Evolutionary conservation across 2,888 invertebrate species (phyloP).

Genomic region (Eristalis pertinax): DNA sequence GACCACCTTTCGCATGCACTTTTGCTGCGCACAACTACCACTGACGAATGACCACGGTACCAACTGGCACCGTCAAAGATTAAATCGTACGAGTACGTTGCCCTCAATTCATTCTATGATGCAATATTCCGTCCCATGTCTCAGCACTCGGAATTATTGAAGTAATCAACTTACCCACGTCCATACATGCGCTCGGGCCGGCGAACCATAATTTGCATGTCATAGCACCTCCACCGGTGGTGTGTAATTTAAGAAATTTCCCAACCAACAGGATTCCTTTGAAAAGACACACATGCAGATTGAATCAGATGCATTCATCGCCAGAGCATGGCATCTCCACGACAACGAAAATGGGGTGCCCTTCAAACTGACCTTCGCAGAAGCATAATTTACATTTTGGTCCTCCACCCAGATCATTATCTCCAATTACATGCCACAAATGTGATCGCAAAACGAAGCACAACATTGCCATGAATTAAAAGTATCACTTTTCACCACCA

Average conservation of each 20-base stretch:
- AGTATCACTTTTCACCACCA: constrained; percentile 42
- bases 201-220: neutral
- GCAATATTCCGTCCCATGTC: neutral
- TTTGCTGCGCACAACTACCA: neutral
- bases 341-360: neutral
- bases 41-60: neutral
- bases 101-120: neutral
- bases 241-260: constrained; percentile 16
- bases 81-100: neutral
- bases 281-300: too few species aligned
- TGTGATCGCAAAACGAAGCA: constrained; percentile 13
- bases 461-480: constrained; percentile 4
- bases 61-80: neutral
- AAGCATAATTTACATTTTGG: neutral
- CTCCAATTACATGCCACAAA: constrained; percentile 58
- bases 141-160: neutral
- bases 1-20: neutral
- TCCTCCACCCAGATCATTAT: constrained; percentile 51
- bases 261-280: neutral
- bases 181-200: neutral
- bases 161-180: neutral
- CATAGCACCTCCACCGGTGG: neutral
- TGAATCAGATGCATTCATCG: too few species aligned
- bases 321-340: too few species aligned
- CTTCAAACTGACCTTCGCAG: neutral